Conservation (phyloP, 2,888 invertebrate genomes). For the Melanophora roralis region DNA sequence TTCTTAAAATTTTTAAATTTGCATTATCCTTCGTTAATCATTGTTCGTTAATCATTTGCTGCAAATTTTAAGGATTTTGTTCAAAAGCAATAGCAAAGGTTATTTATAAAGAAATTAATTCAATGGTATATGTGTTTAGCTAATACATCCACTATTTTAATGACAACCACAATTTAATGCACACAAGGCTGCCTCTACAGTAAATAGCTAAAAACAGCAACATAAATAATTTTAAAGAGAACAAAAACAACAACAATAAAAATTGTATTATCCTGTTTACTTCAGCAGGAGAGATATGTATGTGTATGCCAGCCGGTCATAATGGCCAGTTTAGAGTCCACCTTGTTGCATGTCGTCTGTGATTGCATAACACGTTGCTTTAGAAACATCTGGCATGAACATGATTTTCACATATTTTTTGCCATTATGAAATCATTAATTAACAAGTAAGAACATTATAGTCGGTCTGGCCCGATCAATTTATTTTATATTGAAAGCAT, state of each 20-base stretch:
- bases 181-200: background rate
- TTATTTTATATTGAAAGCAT: no score
- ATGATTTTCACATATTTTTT: background rate
- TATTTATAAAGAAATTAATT: background rate
- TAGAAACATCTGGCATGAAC: conserved; percentile 18
- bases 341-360: conserved; percentile 50
- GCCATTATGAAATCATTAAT: background rate
- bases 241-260: background rate
- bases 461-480: no score
- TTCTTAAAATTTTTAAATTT: background rate
- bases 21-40: conserved; percentile 28
- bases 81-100: background rate
- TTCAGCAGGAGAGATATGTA: background rate
- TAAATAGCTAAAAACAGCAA: conserved; percentile 16
- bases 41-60: conserved; percentile 1
- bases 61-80: background rate
- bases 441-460: no score
- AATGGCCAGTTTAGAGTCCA: background rate
- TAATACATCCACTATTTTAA: background rate
- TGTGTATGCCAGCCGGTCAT: background rate
- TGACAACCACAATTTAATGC: background rate
- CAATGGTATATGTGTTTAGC: background rate
- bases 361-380: background rate
- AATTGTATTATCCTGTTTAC: conserved; percentile 25
- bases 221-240: conserved; percentile 32